phyloP scores from a whole-genome alignment of 2,888 invertebrate species.

The Pocota personata region DNA sequence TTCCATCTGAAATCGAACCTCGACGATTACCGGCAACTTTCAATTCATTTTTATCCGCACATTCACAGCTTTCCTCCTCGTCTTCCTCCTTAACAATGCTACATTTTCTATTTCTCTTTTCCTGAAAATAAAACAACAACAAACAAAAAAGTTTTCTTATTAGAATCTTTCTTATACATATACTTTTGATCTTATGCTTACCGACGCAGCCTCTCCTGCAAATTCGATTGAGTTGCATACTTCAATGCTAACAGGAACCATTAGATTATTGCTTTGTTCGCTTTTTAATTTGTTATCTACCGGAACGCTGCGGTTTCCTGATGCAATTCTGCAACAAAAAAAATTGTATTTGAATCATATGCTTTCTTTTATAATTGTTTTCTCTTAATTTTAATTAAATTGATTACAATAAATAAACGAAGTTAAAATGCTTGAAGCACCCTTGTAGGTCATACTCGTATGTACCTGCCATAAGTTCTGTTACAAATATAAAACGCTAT shows the following conservation, averaged over 20 bases:
- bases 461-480: no score
- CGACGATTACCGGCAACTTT: slow-evolving; percentile 85
- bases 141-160: neutral
- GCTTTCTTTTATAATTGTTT: neutral
- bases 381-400: neutral
- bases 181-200: slow-evolving; percentile 63
- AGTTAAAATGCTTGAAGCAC: no score
- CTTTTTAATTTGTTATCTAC: slow-evolving; percentile 75
- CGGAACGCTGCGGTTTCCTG: slow-evolving; percentile 44
- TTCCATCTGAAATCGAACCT: slow-evolving; percentile 91
- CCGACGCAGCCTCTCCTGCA: slow-evolving; percentile 76
- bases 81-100: slow-evolving; percentile 97
- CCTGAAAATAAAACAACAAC: slow-evolving; percentile 73
- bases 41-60: slow-evolving; percentile 85
- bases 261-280: slow-evolving; percentile 77
- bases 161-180: neutral
- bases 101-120: slow-evolving; percentile 90
- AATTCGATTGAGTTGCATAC: slow-evolving; percentile 78
- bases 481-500: no score
- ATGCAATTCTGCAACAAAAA: slow-evolving; percentile 13
- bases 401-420: neutral
- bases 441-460: no score
- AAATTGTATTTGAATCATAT: neutral
- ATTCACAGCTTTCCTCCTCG: slow-evolving; percentile 88
- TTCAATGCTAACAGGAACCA: slow-evolving; percentile 80